Evolutionary conservation across 2,113 vertebrate species (phyloP).

Genomic region (Thryonomys swinderianus): DNA sequence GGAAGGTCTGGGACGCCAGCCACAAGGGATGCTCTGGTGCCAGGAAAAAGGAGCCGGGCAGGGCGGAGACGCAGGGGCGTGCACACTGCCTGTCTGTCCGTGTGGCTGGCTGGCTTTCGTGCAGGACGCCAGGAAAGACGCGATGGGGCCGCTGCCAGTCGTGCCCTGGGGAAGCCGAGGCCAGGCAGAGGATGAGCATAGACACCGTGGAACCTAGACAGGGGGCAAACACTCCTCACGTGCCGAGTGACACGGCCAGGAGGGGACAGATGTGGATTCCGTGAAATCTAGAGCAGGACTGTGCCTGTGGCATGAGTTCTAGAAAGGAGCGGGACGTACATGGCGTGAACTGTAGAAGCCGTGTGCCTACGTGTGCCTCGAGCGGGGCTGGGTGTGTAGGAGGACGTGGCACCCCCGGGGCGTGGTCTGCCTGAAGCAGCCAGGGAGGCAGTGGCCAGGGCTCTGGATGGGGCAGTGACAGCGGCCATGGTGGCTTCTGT

Average conservation of each 20-base stretch:
- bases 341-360: neutral
- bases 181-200: neutral
- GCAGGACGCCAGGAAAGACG: rapidly evolving
- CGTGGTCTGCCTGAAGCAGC: neutral
- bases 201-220: neutral
- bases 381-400: neutral
- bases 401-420: rapidly evolving
- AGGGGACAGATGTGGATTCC: neutral
- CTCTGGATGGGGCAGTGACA: rapidly evolving
- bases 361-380: neutral
- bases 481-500: no score
- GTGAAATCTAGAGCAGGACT: neutral
- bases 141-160: neutral
- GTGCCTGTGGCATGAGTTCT: no score
- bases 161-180: neutral
- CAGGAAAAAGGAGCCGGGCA: neutral
- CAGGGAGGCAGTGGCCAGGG: neutral
- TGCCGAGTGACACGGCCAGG: neutral
- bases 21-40: neutral
- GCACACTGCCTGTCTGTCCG: rapidly evolving
- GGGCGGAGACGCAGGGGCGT: neutral
- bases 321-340: neutral
- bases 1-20: neutral
- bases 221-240: neutral
- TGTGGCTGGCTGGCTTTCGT: no score